These are phyloP conservation scores for Nasalis larvatus DNA, from an alignment of 2,113 vertebrate genomes.

Conservation along the genomic window DNA sequence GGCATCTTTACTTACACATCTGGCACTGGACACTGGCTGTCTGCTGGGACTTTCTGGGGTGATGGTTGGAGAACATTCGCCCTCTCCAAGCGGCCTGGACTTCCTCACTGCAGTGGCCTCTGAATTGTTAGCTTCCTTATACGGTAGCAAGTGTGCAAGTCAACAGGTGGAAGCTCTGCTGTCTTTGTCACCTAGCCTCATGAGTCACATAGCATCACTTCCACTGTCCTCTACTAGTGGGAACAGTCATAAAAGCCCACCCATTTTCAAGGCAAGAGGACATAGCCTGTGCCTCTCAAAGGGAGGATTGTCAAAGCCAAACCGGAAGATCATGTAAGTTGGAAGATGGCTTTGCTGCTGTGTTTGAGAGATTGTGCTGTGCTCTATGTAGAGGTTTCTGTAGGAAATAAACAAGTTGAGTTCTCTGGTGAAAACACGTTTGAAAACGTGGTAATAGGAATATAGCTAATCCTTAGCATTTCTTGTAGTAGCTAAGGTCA, in stretches of 20 bases:
- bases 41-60: background rate
- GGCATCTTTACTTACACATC: background rate
- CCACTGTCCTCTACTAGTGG: background rate
- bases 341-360: background rate
- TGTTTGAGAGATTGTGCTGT: background rate
- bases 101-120: background rate
- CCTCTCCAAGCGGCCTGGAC: rapidly evolving
- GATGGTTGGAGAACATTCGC: background rate
- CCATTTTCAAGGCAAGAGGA: background rate
- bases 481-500: background rate
- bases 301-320: background rate
- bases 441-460: background rate
- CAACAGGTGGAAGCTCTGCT: background rate
- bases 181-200: background rate
- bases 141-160: background rate
- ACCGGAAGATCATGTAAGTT: background rate
- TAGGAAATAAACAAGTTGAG: background rate
- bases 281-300: background rate
- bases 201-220: background rate
- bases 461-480: background rate
- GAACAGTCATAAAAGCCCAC: background rate
- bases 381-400: slow-evolving; percentile 43
- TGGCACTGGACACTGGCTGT: too few relatives aligned
- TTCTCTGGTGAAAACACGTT: background rate
- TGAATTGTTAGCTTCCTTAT: background rate